Evolutionary conservation across 2,888 invertebrate genomes (phyloP).

Genomic region (Octodonta nipae): DNA sequence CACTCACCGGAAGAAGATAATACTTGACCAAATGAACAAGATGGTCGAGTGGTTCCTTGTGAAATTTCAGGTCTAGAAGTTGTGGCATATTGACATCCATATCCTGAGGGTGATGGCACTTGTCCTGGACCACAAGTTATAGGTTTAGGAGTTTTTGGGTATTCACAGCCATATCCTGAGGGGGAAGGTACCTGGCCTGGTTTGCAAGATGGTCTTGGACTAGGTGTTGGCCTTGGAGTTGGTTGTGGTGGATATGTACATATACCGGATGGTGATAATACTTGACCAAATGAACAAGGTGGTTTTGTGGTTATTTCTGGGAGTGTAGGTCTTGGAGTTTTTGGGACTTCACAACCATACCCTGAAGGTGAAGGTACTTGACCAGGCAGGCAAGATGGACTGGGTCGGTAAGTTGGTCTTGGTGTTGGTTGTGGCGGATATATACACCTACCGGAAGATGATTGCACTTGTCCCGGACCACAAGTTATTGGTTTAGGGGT

Average conservation of each 20-base stretch:
- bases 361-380: slow-evolving; percentile 5
- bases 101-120: background rate
- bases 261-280: slow-evolving; percentile 4
- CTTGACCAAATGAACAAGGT: slow-evolving; percentile 3
- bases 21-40: slow-evolving; percentile 10
- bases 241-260: slow-evolving; percentile 8
- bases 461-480: slow-evolving; percentile 5
- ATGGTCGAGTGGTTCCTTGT: slow-evolving; percentile 10
- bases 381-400: slow-evolving; percentile 8
- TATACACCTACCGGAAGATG: slow-evolving; percentile 10
- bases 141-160: slow-evolving; percentile 8
- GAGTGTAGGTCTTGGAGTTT: background rate
- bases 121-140: slow-evolving; percentile 3
- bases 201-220: slow-evolving; percentile 25
- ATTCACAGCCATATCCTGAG: slow-evolving; percentile 10
- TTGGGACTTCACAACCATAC: slow-evolving; percentile 3
- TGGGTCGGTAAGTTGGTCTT: slow-evolving; percentile 6
- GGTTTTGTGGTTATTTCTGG: background rate
- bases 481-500: slow-evolving; percentile 5
- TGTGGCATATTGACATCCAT: background rate
- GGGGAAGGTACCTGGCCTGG: slow-evolving; percentile 15
- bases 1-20: slow-evolving; percentile 12
- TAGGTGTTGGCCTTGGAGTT: slow-evolving; percentile 1
- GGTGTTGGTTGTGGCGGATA: slow-evolving; percentile 7
- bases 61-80: too few species aligned